Conservation (phyloP, 2,888 invertebrate genomes). For the Hirudinaria manillensis region DNA sequence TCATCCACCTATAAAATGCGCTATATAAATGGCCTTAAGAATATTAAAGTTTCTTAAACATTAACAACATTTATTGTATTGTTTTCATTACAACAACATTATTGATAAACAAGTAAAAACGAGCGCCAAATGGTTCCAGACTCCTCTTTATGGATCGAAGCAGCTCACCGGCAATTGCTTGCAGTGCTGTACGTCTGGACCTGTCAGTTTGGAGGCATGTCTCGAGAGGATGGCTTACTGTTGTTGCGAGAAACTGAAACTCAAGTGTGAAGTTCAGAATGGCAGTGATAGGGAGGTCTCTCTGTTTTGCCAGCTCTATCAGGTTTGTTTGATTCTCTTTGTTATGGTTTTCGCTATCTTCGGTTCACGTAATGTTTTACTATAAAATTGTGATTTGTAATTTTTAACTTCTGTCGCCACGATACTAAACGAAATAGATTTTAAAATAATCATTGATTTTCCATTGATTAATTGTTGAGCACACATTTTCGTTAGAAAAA, state of each 20-base stretch:
- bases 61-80: too few relatives aligned
- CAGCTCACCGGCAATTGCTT: slow-evolving; percentile 46
- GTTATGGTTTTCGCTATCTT: too few relatives aligned
- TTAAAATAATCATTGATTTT: too few relatives aligned
- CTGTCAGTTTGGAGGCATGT: slow-evolving; percentile 64
- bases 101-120: too few relatives aligned
- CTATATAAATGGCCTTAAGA: too few relatives aligned
- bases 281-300: slow-evolving; percentile 62
- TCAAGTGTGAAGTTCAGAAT: slow-evolving; percentile 68
- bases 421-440: too few relatives aligned
- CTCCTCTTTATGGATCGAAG: slow-evolving; percentile 46
- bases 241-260: slow-evolving; percentile 66
- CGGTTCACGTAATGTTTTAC: not conserved
- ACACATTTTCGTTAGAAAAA: too few relatives aligned
- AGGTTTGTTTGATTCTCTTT: slow-evolving; percentile 50
- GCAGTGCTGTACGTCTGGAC: slow-evolving; percentile 66
- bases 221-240: slow-evolving; percentile 71
- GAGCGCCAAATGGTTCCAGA: slow-evolving; percentile 45
- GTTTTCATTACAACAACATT: too few relatives aligned
- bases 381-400: not conserved
- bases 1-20: too few relatives aligned
- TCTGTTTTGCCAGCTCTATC: slow-evolving; percentile 60
- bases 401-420: slow-evolving; percentile 20
- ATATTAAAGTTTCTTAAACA: too few relatives aligned
- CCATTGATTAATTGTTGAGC: too few relatives aligned